Base-by-base conservation (phyloP, 2,797 vertebrate genomes). In the Sebastiscus albofasciatus region DNA sequence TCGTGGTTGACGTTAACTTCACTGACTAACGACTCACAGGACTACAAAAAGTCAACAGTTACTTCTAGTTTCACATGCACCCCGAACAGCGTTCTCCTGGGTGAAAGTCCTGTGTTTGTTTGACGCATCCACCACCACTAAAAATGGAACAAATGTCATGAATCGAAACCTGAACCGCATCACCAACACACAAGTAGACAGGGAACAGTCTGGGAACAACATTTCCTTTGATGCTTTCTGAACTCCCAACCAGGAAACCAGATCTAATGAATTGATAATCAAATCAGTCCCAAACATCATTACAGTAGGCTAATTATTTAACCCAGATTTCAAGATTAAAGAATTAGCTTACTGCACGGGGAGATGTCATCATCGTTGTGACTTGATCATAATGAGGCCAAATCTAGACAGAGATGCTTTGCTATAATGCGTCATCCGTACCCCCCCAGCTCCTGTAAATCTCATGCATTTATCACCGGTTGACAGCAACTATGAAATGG, bases 381-480 rank as follows among this genome's bases (percentile, higher is more conserved):
- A 74, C 61, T 87, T 66, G 39, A 79, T 77, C 67, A 80, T 85
- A 91, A 88, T 87, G 74, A 86, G 89, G 87, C 84, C 75, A 79
- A 82, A 75, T 83, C 64, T 73, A 75, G 78, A 84, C 79, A 59
- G 46, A 86, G 70, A 79, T 84, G 80, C 55, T 75, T 85, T 22
- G n/a, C 66, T 80, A 1, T 49, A 73, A 81, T 78, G 79, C 42
- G 2, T 70, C 78, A 82, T 83, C 83, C 55, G 10, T 79, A 36
- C 68, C 60, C 24, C 65, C 52, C 24, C 64, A 77, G 79, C 80
- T 88, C 67, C 62, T 84, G 72, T 55, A 92, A 92, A 92, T 91
- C 90, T 85, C 73, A 8, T 55, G 29, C 90, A 92, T 93, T 81
- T 29, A 90, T 95, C 91, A 91, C 60, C 49, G 80, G 26, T 56